phyloP scores from a whole-genome alignment of 2,888 invertebrate genomes.

The Copidosoma aretas region DNA sequence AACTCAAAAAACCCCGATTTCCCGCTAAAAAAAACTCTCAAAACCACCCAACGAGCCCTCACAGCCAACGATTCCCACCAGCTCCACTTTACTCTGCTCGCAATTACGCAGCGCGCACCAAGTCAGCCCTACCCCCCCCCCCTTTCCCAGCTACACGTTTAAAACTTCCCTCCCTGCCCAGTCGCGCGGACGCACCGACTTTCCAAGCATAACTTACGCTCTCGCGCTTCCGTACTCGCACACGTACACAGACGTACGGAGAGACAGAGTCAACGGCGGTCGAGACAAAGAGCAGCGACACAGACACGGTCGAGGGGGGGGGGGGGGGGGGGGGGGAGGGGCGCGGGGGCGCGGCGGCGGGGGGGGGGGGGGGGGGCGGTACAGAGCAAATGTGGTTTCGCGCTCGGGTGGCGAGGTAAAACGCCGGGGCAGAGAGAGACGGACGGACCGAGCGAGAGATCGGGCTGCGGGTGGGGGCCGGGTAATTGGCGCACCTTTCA shows the following conservation, averaged over 20 bases:
- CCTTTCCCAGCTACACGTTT: no score
- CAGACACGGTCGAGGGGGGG: background rate
- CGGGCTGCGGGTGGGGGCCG: conserved; percentile 39
- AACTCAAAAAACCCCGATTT: no score
- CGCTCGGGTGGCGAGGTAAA: conserved; percentile 44
- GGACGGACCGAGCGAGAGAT: conserved; percentile 35
- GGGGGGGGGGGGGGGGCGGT: conserved; percentile 1
- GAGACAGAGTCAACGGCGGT: background rate
- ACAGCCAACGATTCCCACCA: no score
- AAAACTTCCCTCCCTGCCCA: no score
- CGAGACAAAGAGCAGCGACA: conserved; percentile 19
- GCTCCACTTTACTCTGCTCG: no score
- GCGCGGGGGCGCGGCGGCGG: no score
- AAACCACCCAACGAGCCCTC: no score
- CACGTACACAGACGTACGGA: background rate
- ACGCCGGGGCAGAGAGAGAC: background rate
- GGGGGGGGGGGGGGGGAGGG: conserved; percentile 6
- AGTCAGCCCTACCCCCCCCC: no score
- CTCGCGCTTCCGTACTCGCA: background rate
- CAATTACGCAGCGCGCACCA: no score
- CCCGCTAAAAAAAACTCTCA: no score
- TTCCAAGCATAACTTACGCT: background rate
- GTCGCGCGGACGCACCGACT: background rate
- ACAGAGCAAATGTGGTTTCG: conserved; percentile 32
- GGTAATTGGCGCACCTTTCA: conserved; percentile 59